Evolutionary conservation across 2,797 vertebrate species (phyloP).

Genomic region (Limosa lapponica): DNA sequence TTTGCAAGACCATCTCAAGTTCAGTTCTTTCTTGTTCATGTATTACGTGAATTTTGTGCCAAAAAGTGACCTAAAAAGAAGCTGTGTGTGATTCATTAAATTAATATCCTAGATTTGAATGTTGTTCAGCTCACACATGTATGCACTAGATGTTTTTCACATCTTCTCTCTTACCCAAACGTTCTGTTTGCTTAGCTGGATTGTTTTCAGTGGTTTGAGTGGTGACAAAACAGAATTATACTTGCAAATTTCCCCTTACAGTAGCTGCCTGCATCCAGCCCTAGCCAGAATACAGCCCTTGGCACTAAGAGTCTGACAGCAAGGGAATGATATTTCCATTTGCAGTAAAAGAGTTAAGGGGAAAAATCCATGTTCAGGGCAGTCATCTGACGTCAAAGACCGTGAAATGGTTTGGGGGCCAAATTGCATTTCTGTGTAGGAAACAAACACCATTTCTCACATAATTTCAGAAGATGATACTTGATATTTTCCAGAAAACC

Average conservation of each 20-base stretch:
- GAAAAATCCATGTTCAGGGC: background rate
- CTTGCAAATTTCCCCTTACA: background rate
- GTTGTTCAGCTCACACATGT: background rate
- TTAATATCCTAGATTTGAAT: background rate
- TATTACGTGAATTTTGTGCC: background rate
- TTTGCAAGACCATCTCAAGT: background rate
- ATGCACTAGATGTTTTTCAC: background rate
- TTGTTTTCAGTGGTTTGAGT: background rate
- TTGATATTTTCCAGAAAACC: background rate
- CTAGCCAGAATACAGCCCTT: slow-evolving; percentile 9
- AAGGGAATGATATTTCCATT: background rate
- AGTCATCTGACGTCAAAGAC: background rate
- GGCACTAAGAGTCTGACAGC: slow-evolving; percentile 14
- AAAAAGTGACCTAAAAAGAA: background rate
- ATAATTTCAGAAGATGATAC: background rate
- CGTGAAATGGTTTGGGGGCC: background rate
- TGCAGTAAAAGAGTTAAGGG: slow-evolving; percentile 38
- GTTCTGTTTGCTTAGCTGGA: background rate
- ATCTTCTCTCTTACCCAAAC: background rate
- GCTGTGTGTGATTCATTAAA: background rate
- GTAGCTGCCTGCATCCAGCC: background rate
- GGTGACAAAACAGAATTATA: slow-evolving; percentile 43
- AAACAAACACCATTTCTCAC: background rate
- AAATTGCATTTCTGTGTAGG: background rate
- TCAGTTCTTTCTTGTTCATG: background rate